A percentile compares a stretch with the other conserved stretches of the same genome.
Evolutionary conservation across 2,797 vertebrate genomes (phyloP).

Genomic region (Hylomyscus alleni): DNA sequence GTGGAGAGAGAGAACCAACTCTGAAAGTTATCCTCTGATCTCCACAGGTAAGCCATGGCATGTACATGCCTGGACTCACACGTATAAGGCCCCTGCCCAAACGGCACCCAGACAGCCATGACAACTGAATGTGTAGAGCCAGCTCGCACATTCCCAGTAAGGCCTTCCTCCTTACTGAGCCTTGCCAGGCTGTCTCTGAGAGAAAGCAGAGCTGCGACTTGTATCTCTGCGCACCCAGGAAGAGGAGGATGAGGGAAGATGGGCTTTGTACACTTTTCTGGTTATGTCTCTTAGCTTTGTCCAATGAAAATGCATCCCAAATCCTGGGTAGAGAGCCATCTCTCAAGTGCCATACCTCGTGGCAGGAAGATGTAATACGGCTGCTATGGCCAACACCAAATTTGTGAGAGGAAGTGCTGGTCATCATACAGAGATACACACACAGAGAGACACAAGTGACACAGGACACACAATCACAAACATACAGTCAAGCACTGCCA

Average conservation of each 20-base stretch:
- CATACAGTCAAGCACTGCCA: not conserved
- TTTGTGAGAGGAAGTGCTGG: not conserved
- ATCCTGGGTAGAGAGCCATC: too few species aligned
- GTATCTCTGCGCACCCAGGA: rapidly evolving
- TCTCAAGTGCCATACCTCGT: not conserved
- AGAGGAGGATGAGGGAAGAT: rapidly evolving
- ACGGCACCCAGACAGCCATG: not conserved
- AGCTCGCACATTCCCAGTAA: not conserved
- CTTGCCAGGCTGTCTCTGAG: not conserved
- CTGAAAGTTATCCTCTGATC: not conserved
- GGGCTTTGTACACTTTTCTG: not conserved
- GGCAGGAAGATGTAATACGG: not conserved
- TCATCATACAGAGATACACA: not conserved
- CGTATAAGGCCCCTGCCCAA: not conserved
- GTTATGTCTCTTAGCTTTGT: not conserved
- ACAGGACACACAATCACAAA: not conserved
- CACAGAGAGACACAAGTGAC: not conserved
- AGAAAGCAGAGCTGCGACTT: not conserved
- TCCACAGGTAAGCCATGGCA: not conserved
- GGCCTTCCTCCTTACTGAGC: not conserved
- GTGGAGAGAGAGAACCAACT: not conserved
- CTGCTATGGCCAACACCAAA: not conserved
- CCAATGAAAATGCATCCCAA: not conserved
- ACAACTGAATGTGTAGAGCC: not conserved
- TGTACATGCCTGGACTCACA: not conserved